These are phyloP conservation scores for Pelochelys cantorii DNA, from an alignment of 2,797 vertebrate genomes.

Conservation along the genomic window DNA sequence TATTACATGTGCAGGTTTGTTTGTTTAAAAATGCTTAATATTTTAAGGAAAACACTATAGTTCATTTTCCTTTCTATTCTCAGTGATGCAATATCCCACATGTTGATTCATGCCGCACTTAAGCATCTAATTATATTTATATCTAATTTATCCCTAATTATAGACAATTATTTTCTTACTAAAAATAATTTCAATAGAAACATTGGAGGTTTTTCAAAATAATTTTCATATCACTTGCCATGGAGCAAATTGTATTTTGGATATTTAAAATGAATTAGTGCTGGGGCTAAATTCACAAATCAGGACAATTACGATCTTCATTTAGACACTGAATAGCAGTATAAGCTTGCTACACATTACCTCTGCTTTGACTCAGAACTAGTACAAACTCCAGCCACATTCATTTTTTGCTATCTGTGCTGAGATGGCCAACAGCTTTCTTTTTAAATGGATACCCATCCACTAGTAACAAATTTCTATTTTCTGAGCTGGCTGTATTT, in stretches of 20 bases:
- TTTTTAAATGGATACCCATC: not conserved
- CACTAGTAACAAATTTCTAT: not conserved
- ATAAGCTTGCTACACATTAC: not conserved
- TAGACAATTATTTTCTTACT: conserved; percentile 2
- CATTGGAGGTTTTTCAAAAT: not conserved
- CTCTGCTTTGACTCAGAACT: not conserved
- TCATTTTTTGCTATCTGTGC: not conserved
- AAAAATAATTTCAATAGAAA: not conserved
- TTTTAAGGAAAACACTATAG: not conserved
- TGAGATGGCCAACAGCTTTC: not conserved
- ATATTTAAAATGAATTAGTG: not conserved
- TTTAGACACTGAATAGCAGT: not conserved
- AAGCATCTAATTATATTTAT: not conserved
- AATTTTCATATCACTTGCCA: not conserved
- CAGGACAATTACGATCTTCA: not conserved
- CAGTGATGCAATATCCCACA: not conserved
- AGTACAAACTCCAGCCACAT: not conserved
- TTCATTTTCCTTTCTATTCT: not conserved
- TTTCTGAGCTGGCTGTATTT: not conserved
- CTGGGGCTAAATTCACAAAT: not conserved
- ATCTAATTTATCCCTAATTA: not conserved
- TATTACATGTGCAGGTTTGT: not conserved
- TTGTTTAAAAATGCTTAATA: not conserved
- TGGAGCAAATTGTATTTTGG: not conserved
- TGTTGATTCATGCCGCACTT: not conserved